A percentile compares a stretch with the other conserved stretches of the same genome.
These are phyloP conservation scores for Belonocnema kinseyi DNA, from an alignment of 1,140 invertebrate species.

Conservation along the genomic window DNA sequence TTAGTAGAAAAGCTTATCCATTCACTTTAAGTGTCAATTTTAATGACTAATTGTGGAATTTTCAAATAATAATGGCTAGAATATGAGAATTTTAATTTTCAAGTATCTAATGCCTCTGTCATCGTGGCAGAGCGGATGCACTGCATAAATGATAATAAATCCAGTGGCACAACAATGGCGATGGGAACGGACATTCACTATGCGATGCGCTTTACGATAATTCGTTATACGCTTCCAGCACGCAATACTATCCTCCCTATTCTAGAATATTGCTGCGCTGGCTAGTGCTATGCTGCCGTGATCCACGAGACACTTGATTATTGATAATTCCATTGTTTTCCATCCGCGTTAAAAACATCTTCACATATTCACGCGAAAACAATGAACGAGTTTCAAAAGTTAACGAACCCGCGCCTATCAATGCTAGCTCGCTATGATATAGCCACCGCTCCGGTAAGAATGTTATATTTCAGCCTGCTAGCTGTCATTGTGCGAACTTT, in stretches of 20 bases:
- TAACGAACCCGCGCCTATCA: slow-evolving; percentile 13
- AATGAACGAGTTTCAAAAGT: slow-evolving; percentile 25
- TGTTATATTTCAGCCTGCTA: slow-evolving; percentile 16
- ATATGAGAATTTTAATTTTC: too few relatives aligned
- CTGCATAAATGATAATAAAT: slow-evolving; percentile 37
- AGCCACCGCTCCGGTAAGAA: slow-evolving; percentile 17
- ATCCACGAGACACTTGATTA: slow-evolving; percentile 27
- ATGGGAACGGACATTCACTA: slow-evolving; percentile 46
- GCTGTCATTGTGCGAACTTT: slow-evolving; percentile 12
- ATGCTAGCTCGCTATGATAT: slow-evolving; percentile 19
- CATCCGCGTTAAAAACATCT: slow-evolving; percentile 30
- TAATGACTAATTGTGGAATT: too few relatives aligned
- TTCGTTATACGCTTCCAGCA: slow-evolving; percentile 44
- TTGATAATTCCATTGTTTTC: slow-evolving; percentile 30
- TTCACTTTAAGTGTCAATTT: too few relatives aligned
- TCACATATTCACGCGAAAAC: slow-evolving; percentile 22
- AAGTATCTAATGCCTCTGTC: slow-evolving; percentile 21
- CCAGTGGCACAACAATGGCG: slow-evolving; percentile 40
- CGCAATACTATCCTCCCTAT: slow-evolving; percentile 44
- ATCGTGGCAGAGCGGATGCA: slow-evolving; percentile 37
- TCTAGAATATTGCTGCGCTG: slow-evolving; percentile 4
- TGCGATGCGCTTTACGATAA: slow-evolving; percentile 51
- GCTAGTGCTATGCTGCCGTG: not conserved
- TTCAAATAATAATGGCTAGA: too few relatives aligned
- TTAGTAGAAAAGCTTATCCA: too few relatives aligned